Percentiles rank a stretch among this genome's conserved stretches.
Evolutionary conservation across 2,888 invertebrate species (phyloP).

Genomic region (Trilocha varians): DNA sequence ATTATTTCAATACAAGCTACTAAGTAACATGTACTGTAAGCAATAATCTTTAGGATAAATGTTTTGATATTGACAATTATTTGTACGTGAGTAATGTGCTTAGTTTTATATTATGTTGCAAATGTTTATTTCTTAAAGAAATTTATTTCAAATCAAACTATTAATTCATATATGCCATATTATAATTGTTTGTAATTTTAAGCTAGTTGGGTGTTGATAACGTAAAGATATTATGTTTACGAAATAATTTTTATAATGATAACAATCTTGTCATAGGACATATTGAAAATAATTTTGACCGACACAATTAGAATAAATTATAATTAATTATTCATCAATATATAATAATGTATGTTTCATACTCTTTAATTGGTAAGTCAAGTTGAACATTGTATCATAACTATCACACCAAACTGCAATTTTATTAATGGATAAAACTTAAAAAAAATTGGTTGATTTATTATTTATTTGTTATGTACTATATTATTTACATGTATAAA

Average conservation of each 20-base stretch:
- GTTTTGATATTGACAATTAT: slow-evolving; percentile 73
- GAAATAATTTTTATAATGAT: slow-evolving; percentile 28
- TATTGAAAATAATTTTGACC: slow-evolving; percentile 38
- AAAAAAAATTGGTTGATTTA: slow-evolving; percentile 68
- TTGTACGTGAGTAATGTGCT: slow-evolving; percentile 67
- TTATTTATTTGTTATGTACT: slow-evolving; percentile 73
- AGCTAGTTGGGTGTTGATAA: slow-evolving; percentile 58
- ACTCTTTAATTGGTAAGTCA: slow-evolving; percentile 56
- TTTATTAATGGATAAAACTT: slow-evolving; percentile 61
- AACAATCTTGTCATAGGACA: slow-evolving; percentile 49
- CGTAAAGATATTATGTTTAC: slow-evolving; percentile 32
- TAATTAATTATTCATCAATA: slow-evolving; percentile 43
- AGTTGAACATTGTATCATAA: slow-evolving; percentile 62
- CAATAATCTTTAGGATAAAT: slow-evolving; percentile 71
- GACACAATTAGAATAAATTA: slow-evolving; percentile 44
- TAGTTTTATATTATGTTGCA: slow-evolving; percentile 65
- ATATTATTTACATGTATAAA: slow-evolving; percentile 73
- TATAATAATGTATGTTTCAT: slow-evolving; percentile 28
- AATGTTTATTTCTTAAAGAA: slow-evolving; percentile 66
- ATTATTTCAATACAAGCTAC: slow-evolving; percentile 61
- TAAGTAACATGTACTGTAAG: slow-evolving; percentile 63
- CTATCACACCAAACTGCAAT: slow-evolving; percentile 64
- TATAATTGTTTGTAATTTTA: slow-evolving; percentile 66
- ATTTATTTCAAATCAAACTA: slow-evolving; percentile 63
- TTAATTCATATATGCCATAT: slow-evolving; percentile 70